Evolutionary conservation across 2,797 vertebrate genomes (phyloP).

Genomic region (Cottoperca gobio): DNA sequence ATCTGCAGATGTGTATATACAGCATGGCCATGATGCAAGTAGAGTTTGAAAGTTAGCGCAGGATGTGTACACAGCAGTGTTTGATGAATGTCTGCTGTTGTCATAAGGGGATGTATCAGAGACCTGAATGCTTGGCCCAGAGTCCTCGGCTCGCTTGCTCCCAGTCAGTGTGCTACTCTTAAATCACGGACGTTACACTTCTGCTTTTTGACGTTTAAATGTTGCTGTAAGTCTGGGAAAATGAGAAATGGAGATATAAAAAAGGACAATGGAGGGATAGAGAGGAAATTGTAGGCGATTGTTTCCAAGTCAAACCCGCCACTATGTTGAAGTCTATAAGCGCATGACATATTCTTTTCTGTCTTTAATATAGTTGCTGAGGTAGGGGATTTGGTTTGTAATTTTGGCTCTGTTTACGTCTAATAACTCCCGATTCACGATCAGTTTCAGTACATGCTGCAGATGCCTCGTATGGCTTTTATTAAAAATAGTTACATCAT

Average conservation of each 20-base stretch:
- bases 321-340: conserved; percentile 1
- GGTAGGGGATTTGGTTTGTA: conserved; percentile 7
- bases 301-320: conserved; percentile 12
- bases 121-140: conserved; percentile 50
- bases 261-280: neutral
- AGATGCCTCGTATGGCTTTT: conserved; percentile 17
- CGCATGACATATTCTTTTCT: conserved; percentile 26
- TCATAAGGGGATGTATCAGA: conserved; percentile 45
- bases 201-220: conserved; percentile 15
- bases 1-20: conserved; percentile 75
- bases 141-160: conserved; percentile 16
- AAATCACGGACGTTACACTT: conserved; percentile 11
- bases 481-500: conserved; percentile 30
- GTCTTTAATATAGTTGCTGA: conserved; percentile 30
- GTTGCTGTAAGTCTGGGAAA: conserved; percentile 19
- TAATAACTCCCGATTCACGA: conserved; percentile 21
- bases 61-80: conserved; percentile 74
- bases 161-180: conserved; percentile 8
- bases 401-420: conserved; percentile 23
- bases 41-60: conserved; percentile 65
- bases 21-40: conserved; percentile 59
- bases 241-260: conserved; percentile 8
- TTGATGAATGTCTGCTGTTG: conserved; percentile 72
- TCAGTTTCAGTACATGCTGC: conserved; percentile 26
- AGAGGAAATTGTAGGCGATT: neutral